Conservation (phyloP, 1,140 invertebrate genomes). For the Drosophila oshimai region DNA sequence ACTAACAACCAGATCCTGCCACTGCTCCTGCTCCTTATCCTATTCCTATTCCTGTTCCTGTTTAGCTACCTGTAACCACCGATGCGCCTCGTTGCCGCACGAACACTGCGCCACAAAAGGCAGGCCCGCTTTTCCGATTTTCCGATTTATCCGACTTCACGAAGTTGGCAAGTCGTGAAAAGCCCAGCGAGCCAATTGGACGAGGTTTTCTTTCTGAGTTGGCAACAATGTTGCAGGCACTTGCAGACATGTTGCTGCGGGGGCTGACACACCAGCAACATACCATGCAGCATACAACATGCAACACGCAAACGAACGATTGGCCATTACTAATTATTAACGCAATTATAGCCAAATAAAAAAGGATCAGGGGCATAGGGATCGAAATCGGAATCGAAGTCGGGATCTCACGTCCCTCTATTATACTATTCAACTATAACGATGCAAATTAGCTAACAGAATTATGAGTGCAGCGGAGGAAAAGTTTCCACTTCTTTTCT, state of each 20-base stretch:
- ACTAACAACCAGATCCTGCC: not conserved
- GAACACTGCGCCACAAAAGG: constrained; percentile 48
- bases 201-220: not conserved
- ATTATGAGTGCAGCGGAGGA: constrained; percentile 48
- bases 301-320: constrained; percentile 35
- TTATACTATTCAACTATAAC: constrained; percentile 50
- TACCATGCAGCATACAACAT: not conserved
- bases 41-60: not conserved
- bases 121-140: constrained; percentile 23
- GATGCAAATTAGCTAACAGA: constrained; percentile 68
- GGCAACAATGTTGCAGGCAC: constrained; percentile 17
- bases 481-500: constrained; percentile 45
- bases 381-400: not conserved
- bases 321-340: constrained; percentile 65
- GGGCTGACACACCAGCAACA: not conserved
- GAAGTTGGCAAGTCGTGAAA: not conserved
- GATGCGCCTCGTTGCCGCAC: constrained; percentile 53
- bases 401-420: constrained; percentile 29
- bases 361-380: not conserved
- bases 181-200: constrained; percentile 27
- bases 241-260: not conserved
- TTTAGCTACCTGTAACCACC: constrained; percentile 34
- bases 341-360: constrained; percentile 43
- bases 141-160: constrained; percentile 2
- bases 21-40: not conserved